Evolutionary conservation across 53 echinoderm and acorn worm species (phyloP).

Genomic region (Holothuria leucospilota): DNA sequence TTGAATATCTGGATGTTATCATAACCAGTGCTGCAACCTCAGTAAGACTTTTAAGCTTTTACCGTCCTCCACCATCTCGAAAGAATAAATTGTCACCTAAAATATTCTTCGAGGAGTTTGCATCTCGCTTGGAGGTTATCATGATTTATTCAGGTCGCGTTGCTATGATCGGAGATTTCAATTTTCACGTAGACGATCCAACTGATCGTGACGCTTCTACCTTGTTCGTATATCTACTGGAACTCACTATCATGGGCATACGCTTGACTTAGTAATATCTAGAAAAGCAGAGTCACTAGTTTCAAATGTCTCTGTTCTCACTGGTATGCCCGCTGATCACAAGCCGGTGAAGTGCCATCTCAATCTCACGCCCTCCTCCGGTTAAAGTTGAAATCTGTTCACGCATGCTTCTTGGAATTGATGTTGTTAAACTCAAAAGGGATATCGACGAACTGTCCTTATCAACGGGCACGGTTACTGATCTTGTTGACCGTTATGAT

Average conservation of each 20-base stretch:
- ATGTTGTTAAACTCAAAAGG: background rate
- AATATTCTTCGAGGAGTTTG: slow-evolving; percentile 45
- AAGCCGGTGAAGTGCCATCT: slow-evolving; percentile 5
- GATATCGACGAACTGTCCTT: slow-evolving; percentile 4
- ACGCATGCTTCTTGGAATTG: slow-evolving; percentile 7
- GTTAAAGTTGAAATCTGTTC: slow-evolving; percentile 10
- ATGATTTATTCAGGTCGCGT: slow-evolving; percentile 11
- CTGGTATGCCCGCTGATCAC: slow-evolving; percentile 26
- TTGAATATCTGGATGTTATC: slow-evolving; percentile 48
- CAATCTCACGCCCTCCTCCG: slow-evolving; percentile 8
- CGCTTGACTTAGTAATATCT: slow-evolving; percentile 12
- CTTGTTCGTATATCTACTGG: slow-evolving; percentile 6
- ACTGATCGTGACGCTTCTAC: background rate
- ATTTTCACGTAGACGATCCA: slow-evolving; percentile 26
- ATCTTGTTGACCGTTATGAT: slow-evolving; percentile 38
- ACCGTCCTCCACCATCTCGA: slow-evolving; percentile 23
- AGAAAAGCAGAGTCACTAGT: background rate
- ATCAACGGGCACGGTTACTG: background rate
- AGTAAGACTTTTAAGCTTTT: slow-evolving; percentile 6
- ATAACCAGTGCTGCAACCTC: slow-evolving; percentile 14
- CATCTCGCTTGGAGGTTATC: slow-evolving; percentile 12
- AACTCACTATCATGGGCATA: slow-evolving; percentile 37
- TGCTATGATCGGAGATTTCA: slow-evolving; percentile 10
- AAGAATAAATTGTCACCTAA: slow-evolving; percentile 13
- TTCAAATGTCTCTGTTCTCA: slow-evolving; percentile 3